These are phyloP conservation scores for Phyllopteryx taeniolatus DNA, from an alignment of 2,113 vertebrate genomes.

Conservation along the genomic window DNA sequence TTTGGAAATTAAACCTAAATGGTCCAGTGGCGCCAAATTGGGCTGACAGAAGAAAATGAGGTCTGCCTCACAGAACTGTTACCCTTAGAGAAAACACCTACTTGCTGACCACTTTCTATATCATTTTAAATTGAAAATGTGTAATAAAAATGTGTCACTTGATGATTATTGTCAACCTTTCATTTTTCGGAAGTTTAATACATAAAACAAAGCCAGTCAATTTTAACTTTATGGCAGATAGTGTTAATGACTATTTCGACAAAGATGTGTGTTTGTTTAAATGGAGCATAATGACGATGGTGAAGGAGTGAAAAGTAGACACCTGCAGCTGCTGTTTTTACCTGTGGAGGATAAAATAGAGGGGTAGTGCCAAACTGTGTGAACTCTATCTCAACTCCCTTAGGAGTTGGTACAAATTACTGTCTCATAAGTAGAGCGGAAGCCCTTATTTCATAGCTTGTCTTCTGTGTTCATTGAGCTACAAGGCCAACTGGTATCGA, in stretches of 20 bases:
- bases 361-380: conserved; percentile 18
- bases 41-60: conserved; percentile 12
- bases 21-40: neutral
- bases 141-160: neutral
- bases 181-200: neutral
- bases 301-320: conserved; percentile 22
- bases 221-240: conserved; percentile 3
- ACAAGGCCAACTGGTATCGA: conserved; percentile 34
- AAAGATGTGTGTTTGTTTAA: conserved; percentile 27
- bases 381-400: conserved; percentile 57
- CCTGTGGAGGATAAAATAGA: conserved; percentile 9
- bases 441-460: conserved; percentile 30
- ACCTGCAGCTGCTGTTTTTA: conserved; percentile 39
- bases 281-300: conserved; percentile 33
- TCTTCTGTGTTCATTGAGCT: conserved; percentile 39
- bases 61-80: conserved; percentile 7
- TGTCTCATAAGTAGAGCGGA: conserved; percentile 53
- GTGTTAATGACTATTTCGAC: conserved; percentile 20
- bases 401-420: conserved; percentile 59
- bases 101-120: neutral
- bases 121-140: neutral
- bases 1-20: conserved; percentile 13
- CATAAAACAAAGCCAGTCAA: conserved; percentile 8
- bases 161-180: no score
- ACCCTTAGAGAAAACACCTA: neutral